Evolutionary conservation across 1,140 invertebrate genomes (phyloP), one percentile per base, ranked within the genome.

Genomic region (Patella vulgata): DNA sequence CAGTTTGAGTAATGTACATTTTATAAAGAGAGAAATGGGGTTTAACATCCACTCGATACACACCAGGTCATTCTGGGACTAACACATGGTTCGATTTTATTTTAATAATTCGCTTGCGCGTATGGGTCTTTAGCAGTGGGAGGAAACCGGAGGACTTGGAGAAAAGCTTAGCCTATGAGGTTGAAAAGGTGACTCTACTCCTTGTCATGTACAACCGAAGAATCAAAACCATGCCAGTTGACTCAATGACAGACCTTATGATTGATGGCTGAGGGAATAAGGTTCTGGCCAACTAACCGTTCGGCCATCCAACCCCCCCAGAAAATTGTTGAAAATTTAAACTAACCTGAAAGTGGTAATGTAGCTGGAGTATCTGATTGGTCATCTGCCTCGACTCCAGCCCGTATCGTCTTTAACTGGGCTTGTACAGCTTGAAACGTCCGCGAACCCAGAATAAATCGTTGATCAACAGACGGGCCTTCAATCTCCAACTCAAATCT

Each of bases 401-500:
- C 53, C 81, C 84, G 14, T 89, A 86, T 19, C 55, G 48, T 36
- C 74, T 88, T 52, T 21, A 81, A 88, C 69, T 89, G 89, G 9
- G 87, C 86, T 77, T 91, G 90, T 3, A 89, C 83, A 71, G 89
- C 89, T 68, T 88, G 89, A 59, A 87, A 82, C 63, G 88, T 89
- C 46, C 67, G 74, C 0, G 73, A 52, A 21, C 78, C 79, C 14
- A 80, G 70, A 47, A 75, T 80, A 54, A 74, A 73, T 4, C 65
- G 55, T 9, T n/a, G 21, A 8, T 6, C 21, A 11, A 21, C 62
- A 39, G 55, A 50, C 4, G 39, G 31, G 19, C 62, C 57, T 51
- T 57, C 56, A 39, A 82, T 93, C 84, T 94, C 92, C n/a, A 92
- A 91, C 78, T 94, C 92, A 82, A 94, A 94, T 69, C 91, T 92